Base-by-base conservation (phyloP, 2,797 vertebrate genomes). In the Thalassophryne amazonica region DNA sequence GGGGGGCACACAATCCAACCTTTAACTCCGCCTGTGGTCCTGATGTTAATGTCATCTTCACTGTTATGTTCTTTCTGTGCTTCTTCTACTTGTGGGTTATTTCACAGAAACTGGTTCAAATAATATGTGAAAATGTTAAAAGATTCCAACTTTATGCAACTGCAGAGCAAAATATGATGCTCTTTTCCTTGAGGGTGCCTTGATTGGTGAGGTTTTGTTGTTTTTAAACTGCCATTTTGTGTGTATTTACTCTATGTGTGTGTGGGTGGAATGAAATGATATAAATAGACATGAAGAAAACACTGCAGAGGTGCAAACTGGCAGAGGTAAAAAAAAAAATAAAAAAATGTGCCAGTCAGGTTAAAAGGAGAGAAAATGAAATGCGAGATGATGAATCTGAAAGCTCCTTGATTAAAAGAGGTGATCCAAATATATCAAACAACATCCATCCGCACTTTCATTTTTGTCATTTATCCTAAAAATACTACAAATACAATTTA, bases 331-430 rank as follows among this genome's bases (percentile, higher is more conserved):
- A 48, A 14, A 45, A 2, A 36, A 46, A 31, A 6, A 21, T 4
- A 9, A 2, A 27, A 33, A 16, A 42, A 28, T 45, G 60, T 22
- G 3, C 4, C 4, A 11, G 13, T 22, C 20, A 32, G 7, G 14
- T 33, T 25, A 10, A 22, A 42, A 21, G 1, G 4, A 18, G 12
- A 10, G 13, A 33, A 33, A 51, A 57, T 33, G 25, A 53, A 39
- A 29, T 46, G 23, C 27, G 24, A 46, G 41, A 4, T 31, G 12
- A 54, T 34, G 16, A 37, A 33, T 19, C 7, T n/a, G 12, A 53
- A 40, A 39, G 41, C n/a, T 11, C 23, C 37, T 37, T 21, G 28
- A 51, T 50, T 40, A 33, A 60, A 37, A 34, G 5, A 40, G 9
- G 3, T 1, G 25, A 21, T 50, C n/a, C 32, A 36, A 37, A 47